These are phyloP conservation scores for Hypotaenidia philippensis DNA, from an alignment of 2,797 vertebrate genomes.

Conservation along the genomic window DNA sequence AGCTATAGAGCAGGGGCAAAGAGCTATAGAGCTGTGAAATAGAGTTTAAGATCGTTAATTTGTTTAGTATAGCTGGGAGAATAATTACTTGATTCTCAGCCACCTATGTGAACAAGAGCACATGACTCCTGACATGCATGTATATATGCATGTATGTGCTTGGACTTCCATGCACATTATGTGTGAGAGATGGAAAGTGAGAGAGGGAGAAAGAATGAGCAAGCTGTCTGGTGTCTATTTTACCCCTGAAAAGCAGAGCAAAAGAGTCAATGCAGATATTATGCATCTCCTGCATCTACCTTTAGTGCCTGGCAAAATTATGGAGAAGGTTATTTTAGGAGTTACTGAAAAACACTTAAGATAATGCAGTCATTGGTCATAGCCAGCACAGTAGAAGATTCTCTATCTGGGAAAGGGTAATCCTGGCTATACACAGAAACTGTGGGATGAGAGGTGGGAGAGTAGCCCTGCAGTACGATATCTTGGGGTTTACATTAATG, in stretches of 20 bases:
- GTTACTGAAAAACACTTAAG: background rate
- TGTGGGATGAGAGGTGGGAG: background rate
- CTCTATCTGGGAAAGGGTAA: too few species aligned
- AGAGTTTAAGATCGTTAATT: background rate
- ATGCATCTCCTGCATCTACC: background rate
- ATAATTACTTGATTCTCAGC: background rate
- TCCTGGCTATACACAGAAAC: too few species aligned
- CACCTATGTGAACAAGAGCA: background rate
- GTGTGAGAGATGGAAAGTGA: background rate
- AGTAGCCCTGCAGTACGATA: background rate
- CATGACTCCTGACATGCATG: background rate
- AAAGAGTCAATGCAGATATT: background rate
- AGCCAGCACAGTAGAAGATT: background rate
- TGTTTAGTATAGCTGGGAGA: background rate
- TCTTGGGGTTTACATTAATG: background rate
- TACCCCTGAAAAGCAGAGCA: background rate
- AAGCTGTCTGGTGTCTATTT: background rate
- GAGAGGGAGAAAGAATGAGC: background rate
- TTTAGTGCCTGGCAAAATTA: background rate
- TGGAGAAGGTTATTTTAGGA: background rate
- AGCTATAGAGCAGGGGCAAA: background rate
- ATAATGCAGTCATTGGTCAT: background rate
- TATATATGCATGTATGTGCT: background rate
- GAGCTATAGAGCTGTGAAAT: background rate
- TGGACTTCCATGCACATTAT: background rate